These are phyloP conservation scores for Pygmarrhopalites habei DNA, from an alignment of 1,140 invertebrate genomes.

Conservation along the genomic window DNA sequence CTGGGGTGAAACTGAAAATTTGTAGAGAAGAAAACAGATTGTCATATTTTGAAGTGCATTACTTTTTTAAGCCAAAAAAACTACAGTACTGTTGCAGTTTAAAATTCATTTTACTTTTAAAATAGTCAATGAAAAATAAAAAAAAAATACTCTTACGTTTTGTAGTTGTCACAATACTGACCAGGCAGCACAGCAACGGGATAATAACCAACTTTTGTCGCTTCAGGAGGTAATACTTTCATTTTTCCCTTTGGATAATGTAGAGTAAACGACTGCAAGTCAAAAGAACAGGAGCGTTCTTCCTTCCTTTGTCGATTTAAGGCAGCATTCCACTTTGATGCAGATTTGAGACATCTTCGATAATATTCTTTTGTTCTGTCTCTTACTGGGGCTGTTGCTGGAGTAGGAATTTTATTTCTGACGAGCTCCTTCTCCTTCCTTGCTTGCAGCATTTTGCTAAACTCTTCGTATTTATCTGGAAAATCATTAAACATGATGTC, in stretches of 20 bases:
- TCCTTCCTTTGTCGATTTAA: constrained; percentile 70
- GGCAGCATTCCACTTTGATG: constrained; percentile 77
- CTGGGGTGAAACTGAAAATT: constrained; percentile 52
- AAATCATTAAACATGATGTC: constrained; percentile 93
- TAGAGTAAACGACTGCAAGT: constrained; percentile 67
- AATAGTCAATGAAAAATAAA: constrained; percentile 10
- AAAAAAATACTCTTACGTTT: constrained; percentile 51
- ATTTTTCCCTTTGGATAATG: constrained; percentile 55
- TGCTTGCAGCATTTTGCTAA: constrained; percentile 71
- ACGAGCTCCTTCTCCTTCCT: constrained; percentile 65
- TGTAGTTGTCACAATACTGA: constrained; percentile 82
- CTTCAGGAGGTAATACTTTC: constrained; percentile 47
- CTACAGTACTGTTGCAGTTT: too few species aligned
- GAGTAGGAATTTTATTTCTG: constrained; percentile 48
- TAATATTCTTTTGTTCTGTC: constrained; percentile 53
- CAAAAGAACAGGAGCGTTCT: constrained; percentile 59
- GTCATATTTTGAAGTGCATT: too few species aligned
- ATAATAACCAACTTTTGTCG: constrained; percentile 62
- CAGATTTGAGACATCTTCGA: constrained; percentile 77
- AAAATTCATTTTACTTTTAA: too few species aligned
- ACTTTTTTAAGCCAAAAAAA: too few species aligned
- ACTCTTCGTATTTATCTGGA: constrained; percentile 90
- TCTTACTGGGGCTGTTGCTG: constrained; percentile 18
- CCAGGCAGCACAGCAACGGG: constrained; percentile 86
- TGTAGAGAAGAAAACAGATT: constrained; percentile 20